Conservation (phyloP, 92 coral and sea anemone genomes). For the Epizoanthus stellaris region DNA sequence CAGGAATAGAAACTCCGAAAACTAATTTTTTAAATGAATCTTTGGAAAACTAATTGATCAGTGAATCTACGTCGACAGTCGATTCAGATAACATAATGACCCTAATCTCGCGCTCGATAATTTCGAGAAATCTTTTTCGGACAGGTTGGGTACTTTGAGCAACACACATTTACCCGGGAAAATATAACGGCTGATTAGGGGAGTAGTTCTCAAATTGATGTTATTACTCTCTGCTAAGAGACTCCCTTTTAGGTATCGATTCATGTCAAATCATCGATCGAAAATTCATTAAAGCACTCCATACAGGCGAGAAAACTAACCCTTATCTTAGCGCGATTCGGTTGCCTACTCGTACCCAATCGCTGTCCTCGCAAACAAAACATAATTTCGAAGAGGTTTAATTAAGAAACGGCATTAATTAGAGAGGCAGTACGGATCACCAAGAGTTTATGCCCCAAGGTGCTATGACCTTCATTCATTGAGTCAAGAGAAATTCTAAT, state of each 20-base stretch:
- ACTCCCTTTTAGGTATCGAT: constrained; percentile 18
- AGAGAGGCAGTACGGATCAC: constrained; percentile 28
- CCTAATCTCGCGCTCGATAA: constrained; percentile 71
- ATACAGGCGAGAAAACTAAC: constrained; percentile 3
- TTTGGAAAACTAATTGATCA: constrained; percentile 89
- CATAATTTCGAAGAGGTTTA: constrained; percentile 40
- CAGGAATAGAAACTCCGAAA: constrained; percentile 75
- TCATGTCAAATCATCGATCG: constrained; percentile 6
- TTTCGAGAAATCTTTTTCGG: constrained; percentile 57
- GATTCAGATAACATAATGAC: constrained; percentile 70
- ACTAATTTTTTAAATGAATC: constrained; percentile 90
- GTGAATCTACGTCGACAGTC: constrained; percentile 79
- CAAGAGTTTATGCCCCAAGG: constrained; percentile 69
- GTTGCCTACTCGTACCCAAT: constrained; percentile 10
- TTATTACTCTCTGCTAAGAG: constrained; percentile 42
- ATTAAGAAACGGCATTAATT: constrained; percentile 45
- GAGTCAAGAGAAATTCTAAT: constrained; percentile 74
- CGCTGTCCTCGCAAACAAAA: constrained; percentile 36
- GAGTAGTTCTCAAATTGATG: constrained; percentile 54
- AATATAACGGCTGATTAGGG: constrained; percentile 63
- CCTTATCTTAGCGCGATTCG: not conserved
- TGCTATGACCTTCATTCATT: constrained; percentile 76
- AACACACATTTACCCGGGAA: constrained; percentile 45
- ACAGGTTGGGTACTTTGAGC: constrained; percentile 45
- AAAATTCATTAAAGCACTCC: constrained; percentile 21